Evolutionary conservation across 2,888 invertebrate species (phyloP), one percentile per base, ranked within the genome.

Genomic region (Trilocha varians): DNA sequence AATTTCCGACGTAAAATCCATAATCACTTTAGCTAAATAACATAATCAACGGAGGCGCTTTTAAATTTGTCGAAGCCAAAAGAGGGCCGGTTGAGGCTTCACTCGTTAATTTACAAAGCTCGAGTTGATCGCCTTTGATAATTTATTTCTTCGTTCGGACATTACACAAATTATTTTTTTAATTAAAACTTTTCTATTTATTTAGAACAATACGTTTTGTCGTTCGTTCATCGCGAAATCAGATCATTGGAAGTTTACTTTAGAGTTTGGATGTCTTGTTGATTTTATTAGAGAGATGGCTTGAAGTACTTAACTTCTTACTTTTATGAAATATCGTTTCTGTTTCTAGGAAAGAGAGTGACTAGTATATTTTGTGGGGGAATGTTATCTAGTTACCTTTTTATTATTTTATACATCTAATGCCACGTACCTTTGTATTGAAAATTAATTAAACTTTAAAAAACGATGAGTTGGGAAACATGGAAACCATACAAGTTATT

Each of bases 11-110:
- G 15, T 38, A 16, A 25, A 38, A 42, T 42, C 38, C 16, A 32
- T 14, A 42, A 42, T 34, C 38, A 38, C 38, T 35, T 34, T 32
- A 16, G 33, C 52, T 46, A 55, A 64, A 63, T 61, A 53, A 55
- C 59, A 53, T 57, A 54, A 61, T 59, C 51, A 38, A 25, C 34
- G 44, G 47, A 46, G 51, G 49, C 49, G 48, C 45, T 49, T 45
- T 49, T 50, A 65, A 66, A 71, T 69, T 70, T 62, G 60, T 69
- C 68, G 57, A 62, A 65, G 57, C 56, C 54, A 55, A 59, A 59
- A 59, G 62, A 56, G 60, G 57, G 52, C 50, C 54, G 42, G 25
- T 11, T 11, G 25, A 6, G 25, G 25, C 11, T 25, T 25, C 11
- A 6, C 25, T 25, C 5, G 25, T 25, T 25, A 25, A 25, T 25